phyloP scores from a whole-genome alignment of 2,797 vertebrate species.

The Odontamblyopus rebecca region DNA sequence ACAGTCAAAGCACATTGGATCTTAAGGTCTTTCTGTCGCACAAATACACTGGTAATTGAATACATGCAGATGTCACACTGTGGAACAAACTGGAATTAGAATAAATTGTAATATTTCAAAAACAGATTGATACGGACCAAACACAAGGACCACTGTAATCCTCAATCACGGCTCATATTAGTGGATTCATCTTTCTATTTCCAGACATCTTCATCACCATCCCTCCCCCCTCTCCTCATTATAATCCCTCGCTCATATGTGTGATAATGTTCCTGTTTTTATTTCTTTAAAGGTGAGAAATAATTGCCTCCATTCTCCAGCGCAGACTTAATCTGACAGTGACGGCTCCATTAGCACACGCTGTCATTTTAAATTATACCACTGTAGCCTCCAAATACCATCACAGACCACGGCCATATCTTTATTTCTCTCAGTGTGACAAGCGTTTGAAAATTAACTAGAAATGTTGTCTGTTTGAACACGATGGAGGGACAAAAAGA shows the following conservation, averaged over 20 bases:
- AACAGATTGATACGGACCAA: background rate
- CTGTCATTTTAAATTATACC: background rate
- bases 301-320: conserved; percentile 2
- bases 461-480: too few relatives aligned
- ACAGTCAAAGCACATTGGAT: too few relatives aligned
- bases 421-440: background rate
- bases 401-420: background rate
- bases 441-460: conserved; percentile 21
- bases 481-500: too few relatives aligned
- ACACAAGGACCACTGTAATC: background rate
- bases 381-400: background rate
- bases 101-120: background rate
- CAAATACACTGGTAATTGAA: too few relatives aligned
- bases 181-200: background rate
- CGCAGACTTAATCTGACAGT: conserved; percentile 6
- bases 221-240: conserved; percentile 9
- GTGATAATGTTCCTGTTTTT: background rate
- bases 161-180: background rate
- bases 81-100: background rate
- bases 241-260: background rate
- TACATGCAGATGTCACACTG: too few relatives aligned
- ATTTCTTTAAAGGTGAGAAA: conserved; percentile 5
- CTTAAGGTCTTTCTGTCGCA: too few relatives aligned
- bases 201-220: background rate
- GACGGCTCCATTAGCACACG: background rate